Evolutionary conservation across 2,888 invertebrate genomes (phyloP), one percentile per base, ranked within the genome.

Genomic region (Flexamia atlantica): DNA sequence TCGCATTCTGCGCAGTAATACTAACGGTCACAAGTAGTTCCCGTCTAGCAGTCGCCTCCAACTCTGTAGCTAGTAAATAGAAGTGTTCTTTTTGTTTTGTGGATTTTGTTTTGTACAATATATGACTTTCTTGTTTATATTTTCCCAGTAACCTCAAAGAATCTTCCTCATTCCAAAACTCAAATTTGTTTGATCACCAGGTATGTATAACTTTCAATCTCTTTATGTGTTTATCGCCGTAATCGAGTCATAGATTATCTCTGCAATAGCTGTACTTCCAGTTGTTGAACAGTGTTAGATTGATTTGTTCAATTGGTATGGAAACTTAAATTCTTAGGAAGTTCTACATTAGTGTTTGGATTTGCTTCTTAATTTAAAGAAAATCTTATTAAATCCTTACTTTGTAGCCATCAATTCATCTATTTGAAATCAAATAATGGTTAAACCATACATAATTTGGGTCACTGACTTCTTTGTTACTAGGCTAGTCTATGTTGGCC

Each of bases 1-100:
- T 4, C 30, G 30, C 20, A 28, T 28, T 64, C 25, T 23, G 84
- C 84, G 82, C 42, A 84, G 23, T 72, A 79, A 82, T 76, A 76
- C 82, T 79, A 84, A 60, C 74, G 81, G 81, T 68, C 72, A 36
- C 32, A 84, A 82, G 83, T 81, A 84, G 84, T 83, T 36, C 84
- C 84, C 79, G 84, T 30, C 84, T 83, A 36, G 76, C 87, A 86
- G 87, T 87, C 87, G 87, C 87, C 87, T 28, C 70, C 23, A 40
- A 36, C n/a, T 36, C 70, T 40, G 40, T 32, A 70, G 40, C 64
- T 70, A 86, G 87, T 85, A 86, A 85, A 86, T 85, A 86, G 87
- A 87, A 87, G 87, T 87, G 85, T 85, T 85, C 85, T 86, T 85
- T 85, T 85, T 85, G 84, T 83, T 81, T 84, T 80, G 64, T 28